Base-by-base conservation (phyloP, 2,797 vertebrate genomes). In the Sebastiscus albofasciatus region DNA sequence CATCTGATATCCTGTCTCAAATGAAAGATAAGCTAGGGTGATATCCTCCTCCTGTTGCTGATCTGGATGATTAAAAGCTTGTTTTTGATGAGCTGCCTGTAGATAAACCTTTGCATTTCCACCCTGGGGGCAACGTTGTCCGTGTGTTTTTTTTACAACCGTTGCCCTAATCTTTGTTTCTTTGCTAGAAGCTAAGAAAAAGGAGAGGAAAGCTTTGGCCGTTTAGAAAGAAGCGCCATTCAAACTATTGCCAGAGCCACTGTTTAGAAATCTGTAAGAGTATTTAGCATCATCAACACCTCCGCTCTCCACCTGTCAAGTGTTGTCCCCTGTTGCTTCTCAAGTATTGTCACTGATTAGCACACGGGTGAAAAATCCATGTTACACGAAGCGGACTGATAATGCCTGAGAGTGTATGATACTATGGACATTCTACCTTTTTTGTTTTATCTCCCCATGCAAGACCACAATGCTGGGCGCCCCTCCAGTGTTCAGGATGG, bases 1-100 rank as follows among this genome's bases (percentile, higher is more conserved):
- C 73, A 81, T 82, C 88, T 92, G 89, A 91, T 93, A 91, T 90
- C 89, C 90, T 75, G 88, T 89, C 87, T 91, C 87, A 87, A 93
- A 92, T 90, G 85, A 92, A 94, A 87, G 91, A 90, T 92, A 90
- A 90, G 73, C 80, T 39, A 3, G 36, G 82, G 72, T 91, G 77
- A 92, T 91, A 91, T 87, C 88, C 86, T 92, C 77, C 61, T 74
- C 71, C 18, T 77, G 79, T 31, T 67, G 55, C 78, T 80, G 87
- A 92, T 86, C 85, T 52, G 39, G 74, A 31, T 84, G 92, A 92
- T 93, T 90, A 89, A 92, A 90, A 84, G 82, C 75, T 90, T 90
- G 84, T 79, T 90, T 92, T 85, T 89, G 83, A 91, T 83, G 64
- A 89, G 75, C 66, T 79, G 79, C 55, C 22, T 76, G 42, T 4